Evolutionary conservation across 2,113 vertebrate species (phyloP), one percentile per base, ranked within the genome.

Genomic region (Epinephelus moara): DNA sequence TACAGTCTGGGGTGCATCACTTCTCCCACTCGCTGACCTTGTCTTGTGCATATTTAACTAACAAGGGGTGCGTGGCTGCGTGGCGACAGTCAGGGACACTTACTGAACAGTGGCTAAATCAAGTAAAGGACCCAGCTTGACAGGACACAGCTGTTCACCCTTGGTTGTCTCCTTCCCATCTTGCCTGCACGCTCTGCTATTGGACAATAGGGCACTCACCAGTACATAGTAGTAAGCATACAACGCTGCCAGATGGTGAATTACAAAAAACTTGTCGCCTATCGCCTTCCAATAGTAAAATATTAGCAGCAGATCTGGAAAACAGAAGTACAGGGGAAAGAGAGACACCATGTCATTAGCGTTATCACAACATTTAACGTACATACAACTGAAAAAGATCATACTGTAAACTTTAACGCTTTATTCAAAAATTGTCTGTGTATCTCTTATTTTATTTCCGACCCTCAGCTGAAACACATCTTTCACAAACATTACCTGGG

Each of bases 241-340:
- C 88, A 99, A 94, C 21, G 96, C 97, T 86, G 97, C 92, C 91
- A 97, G 94, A 92, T 99, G 98, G 92, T 99, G 98, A 84, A 98
- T 76, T 95, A 99, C 92, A 96, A 97, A 99, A 96, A 94, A 98
- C 92, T 96, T 97, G 96, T 99, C 98, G 77, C 98, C 98, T 94
- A 99, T 98, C 87, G 97, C 97, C 92, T 95, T 97, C 98, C 98
- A 99, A 93, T 98, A 97, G 91, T 93, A 97, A 96, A 97, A 96
- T 96, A 99, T 96, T 94, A 99, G 96, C 94, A 98, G 93, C 93
- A 99, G 94, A 95, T 99, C 98, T 99, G 96, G 33, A 96, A 96
- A 93, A 91, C 84, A 93, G 67, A 94, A 87, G 85, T 80, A 90
- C 27, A 87, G 63, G 45, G 69, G 59, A 72, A 18, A 87, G 70